Evolutionary conservation across 2,113 vertebrate species (phyloP).

Genomic region (Centrocercus urophasianus): DNA sequence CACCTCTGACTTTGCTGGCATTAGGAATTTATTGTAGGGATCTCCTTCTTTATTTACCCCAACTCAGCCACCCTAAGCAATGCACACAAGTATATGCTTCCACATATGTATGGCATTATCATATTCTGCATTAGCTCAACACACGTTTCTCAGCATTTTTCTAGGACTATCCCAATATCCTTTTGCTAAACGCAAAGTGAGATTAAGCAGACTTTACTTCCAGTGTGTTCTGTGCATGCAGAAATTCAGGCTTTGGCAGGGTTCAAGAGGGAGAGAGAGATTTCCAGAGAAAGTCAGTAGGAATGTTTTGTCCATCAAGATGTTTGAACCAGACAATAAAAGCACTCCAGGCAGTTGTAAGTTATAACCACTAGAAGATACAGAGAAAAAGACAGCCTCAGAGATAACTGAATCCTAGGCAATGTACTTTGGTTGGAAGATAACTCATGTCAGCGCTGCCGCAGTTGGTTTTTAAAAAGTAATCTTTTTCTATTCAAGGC

Average conservation of each 20-base stretch:
- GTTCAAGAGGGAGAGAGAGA: not conserved
- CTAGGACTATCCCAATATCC: not conserved
- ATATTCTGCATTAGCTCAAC: not conserved
- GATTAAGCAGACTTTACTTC: conserved; percentile 23
- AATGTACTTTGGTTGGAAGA: conserved; percentile 25
- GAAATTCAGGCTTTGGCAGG: conserved; percentile 12
- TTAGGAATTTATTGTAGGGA: not conserved
- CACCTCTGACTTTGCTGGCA: not conserved
- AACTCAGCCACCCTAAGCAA: not conserved
- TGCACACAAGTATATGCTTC: not conserved
- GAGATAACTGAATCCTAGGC: conserved; percentile 65
- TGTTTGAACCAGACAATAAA: conserved; percentile 58
- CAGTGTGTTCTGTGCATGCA: not conserved
- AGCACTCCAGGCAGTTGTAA: conserved; percentile 63
- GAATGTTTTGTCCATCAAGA: conserved; percentile 65
- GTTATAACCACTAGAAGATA: conserved; percentile 61
- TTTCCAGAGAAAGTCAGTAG: conserved; percentile 30
- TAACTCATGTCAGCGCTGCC: conserved; percentile 53
- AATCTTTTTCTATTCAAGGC: conserved; percentile 56
- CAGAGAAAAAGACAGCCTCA: conserved; percentile 6
- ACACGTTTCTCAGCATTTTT: not conserved
- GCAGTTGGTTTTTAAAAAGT: conserved; percentile 56
- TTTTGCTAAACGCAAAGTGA: conserved; percentile 29
- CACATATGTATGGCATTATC: not conserved
- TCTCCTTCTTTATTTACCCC: not conserved